Percentiles rank a stretch among this genome's conserved stretches.
phyloP scores from a whole-genome alignment of 2,113 vertebrate species.

The Alouatta palliata region DNA sequence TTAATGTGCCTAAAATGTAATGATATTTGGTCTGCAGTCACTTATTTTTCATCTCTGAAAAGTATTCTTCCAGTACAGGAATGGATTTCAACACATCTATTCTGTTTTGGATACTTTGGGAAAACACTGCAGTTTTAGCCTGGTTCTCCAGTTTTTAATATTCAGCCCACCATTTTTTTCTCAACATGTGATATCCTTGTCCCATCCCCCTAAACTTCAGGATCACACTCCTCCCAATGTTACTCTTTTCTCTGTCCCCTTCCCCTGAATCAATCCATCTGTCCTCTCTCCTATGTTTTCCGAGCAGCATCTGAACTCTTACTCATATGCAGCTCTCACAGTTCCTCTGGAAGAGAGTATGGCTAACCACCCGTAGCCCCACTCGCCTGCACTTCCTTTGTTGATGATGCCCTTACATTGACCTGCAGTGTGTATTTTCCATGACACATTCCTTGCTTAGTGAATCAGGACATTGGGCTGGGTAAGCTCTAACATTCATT shows the following conservation, averaged over 20 bases:
- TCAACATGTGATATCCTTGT: neutral
- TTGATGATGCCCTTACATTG: neutral
- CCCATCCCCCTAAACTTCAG: neutral
- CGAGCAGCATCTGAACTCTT: neutral
- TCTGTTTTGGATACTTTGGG: neutral
- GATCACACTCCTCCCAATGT: neutral
- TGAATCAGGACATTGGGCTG: neutral
- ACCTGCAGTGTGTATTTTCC: neutral
- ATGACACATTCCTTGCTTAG: neutral
- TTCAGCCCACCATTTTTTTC: neutral
- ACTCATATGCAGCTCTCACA: neutral
- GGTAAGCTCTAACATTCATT: neutral
- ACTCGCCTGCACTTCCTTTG: neutral
- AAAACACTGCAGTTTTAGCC: neutral
- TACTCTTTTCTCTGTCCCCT: neutral
- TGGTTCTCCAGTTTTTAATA: neutral
- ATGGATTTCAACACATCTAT: neutral
- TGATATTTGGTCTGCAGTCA: neutral
- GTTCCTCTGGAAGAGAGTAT: neutral
- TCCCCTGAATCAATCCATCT: neutral
- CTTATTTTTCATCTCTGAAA: neutral
- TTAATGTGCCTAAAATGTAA: neutral
- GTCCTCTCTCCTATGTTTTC: neutral
- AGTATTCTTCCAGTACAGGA: neutral
- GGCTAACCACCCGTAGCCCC: neutral